phyloP scores from a whole-genome alignment of 2,888 invertebrate genomes.

The Sinodicranocentrus sp. region DNA sequence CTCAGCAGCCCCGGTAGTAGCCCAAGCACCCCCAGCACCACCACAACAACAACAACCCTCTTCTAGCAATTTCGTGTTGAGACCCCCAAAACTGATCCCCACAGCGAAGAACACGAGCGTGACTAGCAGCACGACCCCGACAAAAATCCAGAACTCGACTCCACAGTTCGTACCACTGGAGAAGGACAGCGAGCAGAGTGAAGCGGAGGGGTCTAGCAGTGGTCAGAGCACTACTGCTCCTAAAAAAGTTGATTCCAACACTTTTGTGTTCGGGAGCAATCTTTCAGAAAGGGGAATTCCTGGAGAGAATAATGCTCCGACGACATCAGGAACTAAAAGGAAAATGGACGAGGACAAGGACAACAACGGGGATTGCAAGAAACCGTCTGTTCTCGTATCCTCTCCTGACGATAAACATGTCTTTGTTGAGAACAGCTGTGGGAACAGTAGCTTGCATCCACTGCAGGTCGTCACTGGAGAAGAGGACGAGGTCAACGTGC shows the following conservation, averaged over 20 bases:
- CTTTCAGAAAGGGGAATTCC: slow-evolving; percentile 8
- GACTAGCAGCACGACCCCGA: background rate
- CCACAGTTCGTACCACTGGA: slow-evolving; percentile 37
- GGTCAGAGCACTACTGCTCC: background rate
- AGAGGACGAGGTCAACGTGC: slow-evolving; percentile 93
- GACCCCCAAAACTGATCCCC: slow-evolving; percentile 39
- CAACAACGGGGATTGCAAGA: background rate
- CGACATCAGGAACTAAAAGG: slow-evolving; percentile 51
- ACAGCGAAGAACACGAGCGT: slow-evolving; percentile 1
- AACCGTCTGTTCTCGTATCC: background rate
- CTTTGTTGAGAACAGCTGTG: background rate
- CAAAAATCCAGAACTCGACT: background rate
- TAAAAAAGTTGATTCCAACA: no score
- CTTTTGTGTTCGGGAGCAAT: slow-evolving; percentile 67
- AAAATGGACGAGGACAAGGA: slow-evolving; percentile 43
- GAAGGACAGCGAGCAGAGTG: slow-evolving; percentile 13
- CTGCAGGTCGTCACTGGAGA: slow-evolving; percentile 94
- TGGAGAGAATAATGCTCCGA: background rate
- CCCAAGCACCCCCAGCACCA: background rate
- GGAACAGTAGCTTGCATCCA: slow-evolving; percentile 82
- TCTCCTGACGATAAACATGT: no score
- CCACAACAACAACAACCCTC: background rate
- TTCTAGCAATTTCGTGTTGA: slow-evolving; percentile 7
- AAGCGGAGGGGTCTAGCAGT: background rate
- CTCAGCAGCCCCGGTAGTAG: no score